phyloP scores from a whole-genome alignment of 2,888 invertebrate genomes.

The Octonoba sinensis region DNA sequence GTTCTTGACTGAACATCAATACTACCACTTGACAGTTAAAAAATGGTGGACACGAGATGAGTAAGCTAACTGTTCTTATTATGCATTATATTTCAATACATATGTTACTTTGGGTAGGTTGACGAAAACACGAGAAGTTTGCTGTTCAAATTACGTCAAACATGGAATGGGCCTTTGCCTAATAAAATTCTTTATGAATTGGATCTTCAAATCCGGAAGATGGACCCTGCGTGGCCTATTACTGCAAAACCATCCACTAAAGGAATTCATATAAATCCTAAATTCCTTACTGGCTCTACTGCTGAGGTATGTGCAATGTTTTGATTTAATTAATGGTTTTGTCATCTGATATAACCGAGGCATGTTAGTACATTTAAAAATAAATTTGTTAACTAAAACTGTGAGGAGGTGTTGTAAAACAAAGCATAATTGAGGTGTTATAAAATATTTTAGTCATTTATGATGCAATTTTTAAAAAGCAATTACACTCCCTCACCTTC shows the following conservation, averaged over 20 bases:
- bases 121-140: slow-evolving; percentile 91
- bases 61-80: no score
- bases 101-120: slow-evolving; percentile 71
- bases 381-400: no score
- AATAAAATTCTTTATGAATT: slow-evolving; percentile 88
- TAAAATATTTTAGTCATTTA: no score
- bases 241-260: slow-evolving; percentile 74
- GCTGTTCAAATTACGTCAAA: slow-evolving; percentile 94
- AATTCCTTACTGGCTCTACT: slow-evolving; percentile 78
- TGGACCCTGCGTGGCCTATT: slow-evolving; percentile 97
- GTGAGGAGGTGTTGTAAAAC: no score
- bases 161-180: slow-evolving; percentile 95
- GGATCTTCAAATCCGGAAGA: slow-evolving; percentile 87
- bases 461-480: no score
- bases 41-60: no score
- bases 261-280: slow-evolving; percentile 93
- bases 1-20: no score
- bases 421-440: no score
- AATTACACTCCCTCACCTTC: no score
- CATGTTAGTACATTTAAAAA: no score
- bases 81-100: neutral
- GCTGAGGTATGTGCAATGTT: slow-evolving; percentile 8
- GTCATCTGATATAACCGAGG: no score
- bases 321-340: neutral
- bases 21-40: no score